These are phyloP conservation scores for Ellobium chinense DNA, from an alignment of 2,888 invertebrate species.

Conservation along the genomic window DNA sequence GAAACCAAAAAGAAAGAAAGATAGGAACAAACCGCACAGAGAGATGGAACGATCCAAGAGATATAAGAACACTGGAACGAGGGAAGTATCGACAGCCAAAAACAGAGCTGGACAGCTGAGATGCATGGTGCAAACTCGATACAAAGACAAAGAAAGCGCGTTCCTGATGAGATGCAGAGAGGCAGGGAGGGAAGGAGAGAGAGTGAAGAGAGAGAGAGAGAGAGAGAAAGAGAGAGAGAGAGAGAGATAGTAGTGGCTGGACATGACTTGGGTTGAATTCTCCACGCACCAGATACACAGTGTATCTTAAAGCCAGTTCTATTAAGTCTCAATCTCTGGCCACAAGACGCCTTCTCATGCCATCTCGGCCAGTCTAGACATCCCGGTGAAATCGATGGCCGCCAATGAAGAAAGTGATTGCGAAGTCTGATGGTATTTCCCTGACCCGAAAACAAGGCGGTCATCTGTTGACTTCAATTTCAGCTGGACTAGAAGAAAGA, in stretches of 20 bases:
- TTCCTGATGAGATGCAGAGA: too few relatives aligned
- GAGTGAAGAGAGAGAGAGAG: neutral
- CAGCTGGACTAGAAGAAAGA: too few relatives aligned
- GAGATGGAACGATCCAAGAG: too few relatives aligned
- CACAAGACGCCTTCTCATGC: neutral
- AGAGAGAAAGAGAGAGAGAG: neutral
- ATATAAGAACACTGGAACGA: too few relatives aligned
- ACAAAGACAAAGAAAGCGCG: too few relatives aligned
- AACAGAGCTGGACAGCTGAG: too few relatives aligned
- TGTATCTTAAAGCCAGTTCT: neutral
- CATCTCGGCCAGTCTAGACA: constrained; percentile 6
- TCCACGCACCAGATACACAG: neutral
- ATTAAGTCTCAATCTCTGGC: constrained; percentile 3
- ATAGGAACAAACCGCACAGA: too few relatives aligned
- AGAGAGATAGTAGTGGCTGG: neutral
- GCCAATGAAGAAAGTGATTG: constrained; percentile 1
- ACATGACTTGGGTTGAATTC: neutral
- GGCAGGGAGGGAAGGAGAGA: too few relatives aligned
- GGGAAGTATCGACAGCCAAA: too few relatives aligned
- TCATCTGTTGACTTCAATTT: neutral
- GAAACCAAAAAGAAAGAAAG: too few relatives aligned
- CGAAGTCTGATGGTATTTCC: constrained; percentile 10
- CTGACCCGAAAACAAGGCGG: constrained; percentile 2
- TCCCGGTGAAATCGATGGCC: constrained; percentile 18
- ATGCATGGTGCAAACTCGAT: too few relatives aligned